Conservation (phyloP, 2,888 invertebrate species). For the Ennomos quercinarius region DNA sequence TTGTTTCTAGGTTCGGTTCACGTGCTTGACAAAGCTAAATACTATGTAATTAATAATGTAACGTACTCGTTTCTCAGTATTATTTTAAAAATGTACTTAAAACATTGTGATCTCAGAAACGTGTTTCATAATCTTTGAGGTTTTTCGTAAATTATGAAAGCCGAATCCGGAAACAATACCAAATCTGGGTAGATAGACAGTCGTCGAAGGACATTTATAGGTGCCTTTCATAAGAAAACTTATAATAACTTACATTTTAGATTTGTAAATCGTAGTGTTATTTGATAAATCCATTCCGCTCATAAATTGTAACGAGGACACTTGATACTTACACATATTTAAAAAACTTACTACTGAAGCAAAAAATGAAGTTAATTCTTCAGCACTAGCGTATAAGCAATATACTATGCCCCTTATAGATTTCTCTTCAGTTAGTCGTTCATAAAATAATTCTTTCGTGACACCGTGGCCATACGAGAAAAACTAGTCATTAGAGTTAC, state of each 20-base stretch:
- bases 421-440: constrained; percentile 39
- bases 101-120: constrained; percentile 48
- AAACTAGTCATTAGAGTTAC: constrained; percentile 84
- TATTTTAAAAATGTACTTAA: constrained; percentile 26
- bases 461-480: constrained; percentile 80
- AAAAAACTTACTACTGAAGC: constrained; percentile 8
- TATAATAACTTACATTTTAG: constrained; percentile 67
- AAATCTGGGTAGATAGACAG: constrained; percentile 68
- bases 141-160: constrained; percentile 11
- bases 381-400: not conserved
- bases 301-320: constrained; percentile 54
- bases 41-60: constrained; percentile 4
- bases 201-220: constrained; percentile 78
- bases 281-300: constrained; percentile 79
- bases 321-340: constrained; percentile 12
- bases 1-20: constrained; percentile 53
- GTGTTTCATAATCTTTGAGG: constrained; percentile 28
- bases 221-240: constrained; percentile 80
- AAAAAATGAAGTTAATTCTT: constrained; percentile 3
- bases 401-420: constrained; percentile 21
- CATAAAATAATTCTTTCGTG: constrained; percentile 51
- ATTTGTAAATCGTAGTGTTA: constrained; percentile 76
- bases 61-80: constrained; percentile 21
- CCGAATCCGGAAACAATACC: constrained; percentile 65
- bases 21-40: not conserved